Evolutionary conservation across 2,888 invertebrate genomes (phyloP), one percentile per base, ranked within the genome.

Genomic region (Hypena proboscidalis): DNA sequence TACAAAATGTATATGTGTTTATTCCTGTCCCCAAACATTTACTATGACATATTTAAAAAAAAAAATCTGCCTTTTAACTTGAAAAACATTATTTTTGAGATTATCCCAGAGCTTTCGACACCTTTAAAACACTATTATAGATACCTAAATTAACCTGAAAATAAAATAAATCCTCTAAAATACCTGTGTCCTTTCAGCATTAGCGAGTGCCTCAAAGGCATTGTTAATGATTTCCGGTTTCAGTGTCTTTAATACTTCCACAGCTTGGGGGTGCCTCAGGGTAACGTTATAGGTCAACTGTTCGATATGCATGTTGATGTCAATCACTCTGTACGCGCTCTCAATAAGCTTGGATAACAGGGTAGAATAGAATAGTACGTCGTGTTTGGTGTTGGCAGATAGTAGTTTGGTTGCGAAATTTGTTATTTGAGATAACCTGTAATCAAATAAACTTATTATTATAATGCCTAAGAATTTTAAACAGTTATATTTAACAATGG

Each of bases 101-200:
- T n/a, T n/a, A n/a, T n/a, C n/a, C n/a, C n/a, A n/a, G n/a, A n/a
- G n/a, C n/a, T n/a, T n/a, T n/a, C n/a, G n/a, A n/a, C n/a, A n/a
- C n/a, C n/a, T n/a, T n/a, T n/a, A n/a, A n/a, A n/a, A n/a, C n/a
- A n/a, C n/a, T n/a, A n/a, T n/a, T n/a, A n/a, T n/a, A n/a, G n/a
- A n/a, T n/a, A n/a, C n/a, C n/a, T n/a, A n/a, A n/a, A n/a, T n/a
- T n/a, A n/a, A n/a, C n/a, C n/a, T n/a, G n/a, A n/a, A n/a, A n/a
- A n/a, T 20, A 8, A 4, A 11, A 3, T 21, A 15, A 51, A 21
- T 35, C n/a, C 14, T 8, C 11, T 4, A 0, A 17, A 3, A 3
- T 74, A 91, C 91, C 81, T 90, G 89, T 1, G 83, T 77, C 50
- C 89, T 77, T 45, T 89, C 84, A 21, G 86, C 77, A 61, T 89